Base-by-base conservation (phyloP, 2,797 vertebrate species). In the Hylomyscus alleni region DNA sequence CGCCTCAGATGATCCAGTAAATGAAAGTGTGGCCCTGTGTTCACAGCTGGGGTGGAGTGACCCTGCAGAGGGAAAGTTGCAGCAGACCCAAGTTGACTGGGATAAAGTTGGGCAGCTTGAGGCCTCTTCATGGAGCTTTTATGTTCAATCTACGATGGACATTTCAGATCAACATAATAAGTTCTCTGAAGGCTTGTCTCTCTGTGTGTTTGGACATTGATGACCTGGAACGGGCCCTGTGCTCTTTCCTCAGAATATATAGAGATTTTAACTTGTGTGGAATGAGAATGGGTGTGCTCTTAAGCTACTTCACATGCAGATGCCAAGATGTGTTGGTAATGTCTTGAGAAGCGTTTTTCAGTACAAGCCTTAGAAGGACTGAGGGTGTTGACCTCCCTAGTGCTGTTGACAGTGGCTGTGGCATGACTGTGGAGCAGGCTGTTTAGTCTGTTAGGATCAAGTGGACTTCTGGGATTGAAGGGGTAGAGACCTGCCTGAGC, bases 101-200 rank as follows among this genome's bases (percentile, higher is more conserved):
- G 9, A 11, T 81, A 37, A 37, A 29, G 15, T 67, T 4, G 29
- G 14, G 10, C 8, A 47, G 52, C 37, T 58, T 15, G 34, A 72
- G 73, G 31, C 26, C 40, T 77, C 47, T 84, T 14, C 47, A n/a
- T 26, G 50, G 69, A 80, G 77, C 44, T 89, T 82, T 89, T 54
- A 9, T 83, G 91, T 95, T 47, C 82, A 26, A 76, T 91, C 83
- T 19, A n/a, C 31, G 81, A 90, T 80, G 73, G 92, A 62, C 34
- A 26, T 75, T 96, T 93, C 47, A 56, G 65, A 44, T 90, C 88
- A 82, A 90, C 56, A 52, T 0, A 72, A 54, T 26, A 67, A 83
- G 47, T 90, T 95, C 72, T 93, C 90, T 88, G 75, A 85, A 80
- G 58, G 54, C 29, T 37, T 50, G 14, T 75, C 89, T 91, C 90